A percentile compares a stretch with the other conserved stretches of the same genome.
These are phyloP conservation scores for Euplagia quadripunctaria DNA, from an alignment of 2,888 invertebrate species.

Conservation along the genomic window DNA sequence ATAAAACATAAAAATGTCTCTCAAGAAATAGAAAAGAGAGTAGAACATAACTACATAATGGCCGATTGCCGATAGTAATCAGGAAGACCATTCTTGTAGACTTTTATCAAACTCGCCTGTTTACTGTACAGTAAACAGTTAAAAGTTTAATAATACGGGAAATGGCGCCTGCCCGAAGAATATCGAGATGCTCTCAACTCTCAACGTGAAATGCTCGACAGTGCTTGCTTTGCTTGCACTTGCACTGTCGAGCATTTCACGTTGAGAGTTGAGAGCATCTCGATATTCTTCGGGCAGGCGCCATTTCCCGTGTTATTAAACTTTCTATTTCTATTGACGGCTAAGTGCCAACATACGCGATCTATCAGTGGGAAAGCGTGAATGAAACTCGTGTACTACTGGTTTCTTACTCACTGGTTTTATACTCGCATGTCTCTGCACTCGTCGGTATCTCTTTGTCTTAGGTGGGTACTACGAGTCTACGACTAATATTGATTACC, in stretches of 20 bases:
- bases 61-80: conserved; percentile 1
- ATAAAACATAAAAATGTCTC: not conserved
- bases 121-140: too few relatives aligned
- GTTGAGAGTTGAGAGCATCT: conserved; percentile 13
- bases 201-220: conserved; percentile 19
- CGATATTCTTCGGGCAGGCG: conserved; percentile 18
- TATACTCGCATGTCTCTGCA: not conserved
- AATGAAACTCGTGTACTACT: conserved; percentile 40
- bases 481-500: not conserved
- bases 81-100: not conserved
- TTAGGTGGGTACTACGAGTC: not conserved
- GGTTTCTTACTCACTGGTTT: conserved; percentile 4
- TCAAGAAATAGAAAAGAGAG: not conserved
- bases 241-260: conserved; percentile 11
- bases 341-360: conserved; percentile 35
- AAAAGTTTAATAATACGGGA: conserved; percentile 39
- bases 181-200: conserved; percentile 2
- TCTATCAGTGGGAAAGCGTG: conserved; percentile 47
- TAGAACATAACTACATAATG: too few relatives aligned
- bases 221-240: too few relatives aligned
- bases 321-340: conserved; percentile 48
- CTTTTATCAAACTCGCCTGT: not conserved
- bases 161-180: conserved; percentile 19
- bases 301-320: conserved; percentile 29
- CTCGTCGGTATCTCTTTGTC: not conserved